Percentiles rank a stretch among this genome's conserved stretches.
Conservation (phyloP, 2,113 vertebrate species). For the Rhinichthys klamathensis region DNA sequence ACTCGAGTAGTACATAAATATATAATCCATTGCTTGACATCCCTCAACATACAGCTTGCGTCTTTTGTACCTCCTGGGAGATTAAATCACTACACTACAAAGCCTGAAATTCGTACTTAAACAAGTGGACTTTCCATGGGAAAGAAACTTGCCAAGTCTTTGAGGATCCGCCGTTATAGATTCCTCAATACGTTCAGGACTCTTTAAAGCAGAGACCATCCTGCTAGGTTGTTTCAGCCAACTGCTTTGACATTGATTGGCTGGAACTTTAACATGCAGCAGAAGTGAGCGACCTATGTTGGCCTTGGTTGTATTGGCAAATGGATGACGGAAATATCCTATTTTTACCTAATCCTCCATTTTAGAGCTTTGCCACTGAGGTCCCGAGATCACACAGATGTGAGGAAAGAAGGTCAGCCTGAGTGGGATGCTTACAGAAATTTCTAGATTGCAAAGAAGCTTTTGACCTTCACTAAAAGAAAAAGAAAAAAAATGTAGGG, state of each 20-base stretch:
- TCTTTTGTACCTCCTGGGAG: background rate
- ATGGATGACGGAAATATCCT: conserved; percentile 13
- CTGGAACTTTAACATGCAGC: conserved; percentile 28
- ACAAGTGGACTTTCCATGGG: conserved; percentile 36
- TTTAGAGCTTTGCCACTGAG: conserved; percentile 18
- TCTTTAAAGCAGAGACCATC: conserved; percentile 42
- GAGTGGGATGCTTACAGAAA: background rate
- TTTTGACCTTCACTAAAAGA: background rate
- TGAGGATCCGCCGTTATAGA: background rate
- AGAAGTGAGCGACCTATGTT: conserved; percentile 26
- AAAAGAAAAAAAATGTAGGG: background rate
- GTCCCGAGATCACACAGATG: background rate
- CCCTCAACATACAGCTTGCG: background rate
- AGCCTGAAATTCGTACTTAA: conserved; percentile 15
- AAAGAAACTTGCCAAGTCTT: conserved; percentile 15
- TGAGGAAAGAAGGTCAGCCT: background rate
- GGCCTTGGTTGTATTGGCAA: conserved; percentile 39
- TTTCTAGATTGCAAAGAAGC: conserved; percentile 30
- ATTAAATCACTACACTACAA: conserved; percentile 1
- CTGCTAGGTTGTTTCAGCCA: conserved; percentile 22
- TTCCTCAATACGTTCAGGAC: background rate
- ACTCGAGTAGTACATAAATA: background rate
- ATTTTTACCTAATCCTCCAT: conserved; percentile 43
- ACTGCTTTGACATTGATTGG: conserved; percentile 40
- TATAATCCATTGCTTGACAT: background rate